These are phyloP conservation scores for Prunella fulvescens DNA, from an alignment of 2,113 vertebrate species.

Conservation along the genomic window DNA sequence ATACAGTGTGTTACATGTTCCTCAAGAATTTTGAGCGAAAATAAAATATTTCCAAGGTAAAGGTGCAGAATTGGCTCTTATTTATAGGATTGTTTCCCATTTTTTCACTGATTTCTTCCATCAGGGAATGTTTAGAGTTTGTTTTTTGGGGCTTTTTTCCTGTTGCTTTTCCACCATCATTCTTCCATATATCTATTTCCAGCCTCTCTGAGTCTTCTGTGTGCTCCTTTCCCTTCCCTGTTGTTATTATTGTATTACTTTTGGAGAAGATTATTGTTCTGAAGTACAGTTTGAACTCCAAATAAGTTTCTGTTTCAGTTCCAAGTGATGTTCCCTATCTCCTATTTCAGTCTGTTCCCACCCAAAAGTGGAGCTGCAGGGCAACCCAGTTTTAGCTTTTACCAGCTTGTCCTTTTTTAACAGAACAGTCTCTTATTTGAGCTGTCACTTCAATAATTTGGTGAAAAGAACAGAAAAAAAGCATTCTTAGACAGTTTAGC, in stretches of 20 bases:
- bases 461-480: background rate
- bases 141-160: rapidly evolving
- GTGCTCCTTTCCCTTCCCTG: background rate
- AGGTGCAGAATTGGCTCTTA: background rate
- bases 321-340: background rate
- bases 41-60: background rate
- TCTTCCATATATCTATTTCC: background rate
- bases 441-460: background rate
- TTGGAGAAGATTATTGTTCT: background rate
- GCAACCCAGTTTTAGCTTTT: background rate
- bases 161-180: background rate
- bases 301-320: background rate
- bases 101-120: background rate
- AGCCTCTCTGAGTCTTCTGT: background rate
- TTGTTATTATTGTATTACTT: background rate
- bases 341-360: background rate
- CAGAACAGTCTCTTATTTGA: background rate
- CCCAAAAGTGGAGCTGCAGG: background rate
- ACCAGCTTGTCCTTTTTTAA: background rate
- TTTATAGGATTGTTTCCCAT: background rate
- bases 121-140: background rate
- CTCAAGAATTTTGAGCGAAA: background rate
- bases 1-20: background rate
- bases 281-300: background rate
- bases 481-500: background rate